Evolutionary conservation across 2,797 vertebrate genomes (phyloP), one percentile per base, ranked within the genome.

Genomic region (Phataginus tetradactyla): DNA sequence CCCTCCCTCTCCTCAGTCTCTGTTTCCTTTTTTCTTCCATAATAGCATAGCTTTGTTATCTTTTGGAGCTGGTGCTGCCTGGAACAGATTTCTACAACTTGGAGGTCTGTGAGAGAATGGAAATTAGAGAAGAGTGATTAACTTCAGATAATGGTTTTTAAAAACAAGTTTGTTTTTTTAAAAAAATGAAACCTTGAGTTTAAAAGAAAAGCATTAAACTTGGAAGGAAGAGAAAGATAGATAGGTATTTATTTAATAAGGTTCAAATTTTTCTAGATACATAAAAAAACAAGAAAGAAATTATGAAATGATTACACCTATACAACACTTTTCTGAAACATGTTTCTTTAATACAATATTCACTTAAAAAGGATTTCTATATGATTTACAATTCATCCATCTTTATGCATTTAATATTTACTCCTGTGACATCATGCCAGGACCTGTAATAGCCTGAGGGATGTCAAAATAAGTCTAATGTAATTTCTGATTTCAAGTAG

Each of bases 21-120:
- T 51, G 86, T 23, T 92, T 89, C 79, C 81, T 89, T 85, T 85
- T 49, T 10, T 69, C 34, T 66, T 88, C 85, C 34, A 3, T 69
- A 86, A 95, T 53, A 45, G 57, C 93, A 86, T 72, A 96, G 32
- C 51, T 94, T 59, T 27, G 55, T 97, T 97, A 97, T 98, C 97
- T 97, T 69, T 84, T 64, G 68, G 89, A 93, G 63, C 72, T 64
- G 79, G 86, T 66, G 59, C 80, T 90, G 92, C 96, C 91, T 97
- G 89, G 94, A 96, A 94, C 96, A 51, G 61, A 72, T 91, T 97
- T 94, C 89, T 85, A 39, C 72, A 90, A 51, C 91, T 88, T 86
- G 72, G 88, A 96, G 80, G 42, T 64, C 75, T 86, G 4, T 18
- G 20, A 77, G 69, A 83, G 45, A 92, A 89, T 89, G 91, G 95